Base-by-base conservation (phyloP, 2,113 vertebrate species). In the Bathybates hornii region DNA sequence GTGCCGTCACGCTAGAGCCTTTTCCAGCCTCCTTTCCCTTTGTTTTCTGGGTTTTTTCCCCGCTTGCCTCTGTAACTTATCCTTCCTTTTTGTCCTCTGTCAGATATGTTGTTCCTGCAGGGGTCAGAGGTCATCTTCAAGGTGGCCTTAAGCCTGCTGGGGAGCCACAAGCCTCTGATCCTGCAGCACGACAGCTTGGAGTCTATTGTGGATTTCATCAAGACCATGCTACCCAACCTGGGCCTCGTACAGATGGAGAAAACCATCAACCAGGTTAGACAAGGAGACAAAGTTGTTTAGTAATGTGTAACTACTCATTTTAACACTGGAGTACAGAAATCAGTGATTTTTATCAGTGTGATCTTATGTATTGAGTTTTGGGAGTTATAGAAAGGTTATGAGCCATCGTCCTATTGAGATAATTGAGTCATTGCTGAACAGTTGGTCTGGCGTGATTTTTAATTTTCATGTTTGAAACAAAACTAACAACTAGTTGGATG, bases 231-330 rank as follows among this genome's bases (percentile, higher is more conserved):
- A 2, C 98, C 98, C 88, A 99, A 98, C 93, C 89, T 99, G 88
- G 97, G 98, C 68, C 95, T 99, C 92, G 98, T 99, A 81, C 98
- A 99, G 92, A 99, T 99, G 98, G 98, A 99, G 93, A 98, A 99
- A 94, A 99, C 98, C 79, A 99, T 99, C 93, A 98, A 95, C 94
- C 98, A 99, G 98, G 98, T 99, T 9, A 90, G 84, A 83, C 54
- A 27, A 29, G 16, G 0, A 32, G 12, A 59, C 52, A 5, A 4
- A 71, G 53, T 43, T 36, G 24, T 9, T 50, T 54, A 34, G 29
- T 53, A 80, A 85, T 19, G 14, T 71, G 36, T 38, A 21, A 54
- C 43, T 38, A 12, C 19, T 7, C 17, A 43, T 83, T 53, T 71
- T 12, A 80, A 9, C 2, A 54, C 10, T 61, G 32, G 54, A n/a